Evolutionary conservation across 1,140 invertebrate species (phyloP).

Genomic region (Sycobia sp.): DNA sequence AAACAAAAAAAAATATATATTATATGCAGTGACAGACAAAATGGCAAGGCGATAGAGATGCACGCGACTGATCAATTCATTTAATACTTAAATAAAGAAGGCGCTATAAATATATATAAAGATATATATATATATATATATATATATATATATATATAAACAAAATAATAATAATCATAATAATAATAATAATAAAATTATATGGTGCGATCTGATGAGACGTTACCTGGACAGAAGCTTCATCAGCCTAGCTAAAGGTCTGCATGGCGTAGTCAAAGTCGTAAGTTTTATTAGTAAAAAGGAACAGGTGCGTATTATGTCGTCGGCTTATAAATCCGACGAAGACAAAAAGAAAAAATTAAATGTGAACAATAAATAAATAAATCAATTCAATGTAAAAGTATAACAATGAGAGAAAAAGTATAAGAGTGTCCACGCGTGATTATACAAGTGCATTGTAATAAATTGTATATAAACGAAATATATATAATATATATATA

Average conservation of each 20-base stretch:
- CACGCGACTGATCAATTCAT: slow-evolving; percentile 26
- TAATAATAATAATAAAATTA: too few relatives aligned
- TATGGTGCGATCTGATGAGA: slow-evolving; percentile 60
- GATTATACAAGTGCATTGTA: slow-evolving; percentile 32
- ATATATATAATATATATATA: too few relatives aligned
- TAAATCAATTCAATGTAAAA: slow-evolving; percentile 8
- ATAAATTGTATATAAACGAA: slow-evolving; percentile 19
- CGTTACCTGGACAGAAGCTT: slow-evolving; percentile 62
- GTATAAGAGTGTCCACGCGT: slow-evolving; percentile 44
- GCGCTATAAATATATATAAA: slow-evolving; percentile 22
- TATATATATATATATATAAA: too few relatives aligned
- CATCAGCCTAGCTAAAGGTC: slow-evolving; percentile 64
- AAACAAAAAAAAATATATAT: slow-evolving; percentile 8
- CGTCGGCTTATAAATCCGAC: slow-evolving; percentile 51
- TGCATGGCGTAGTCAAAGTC: slow-evolving; percentile 63
- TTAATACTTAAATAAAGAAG: slow-evolving; percentile 23
- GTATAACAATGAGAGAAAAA: slow-evolving; percentile 32
- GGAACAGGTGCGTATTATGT: slow-evolving; percentile 54
- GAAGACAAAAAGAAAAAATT: slow-evolving; percentile 44
- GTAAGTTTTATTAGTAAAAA: slow-evolving; percentile 60
- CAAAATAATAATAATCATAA: too few relatives aligned
- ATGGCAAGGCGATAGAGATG: slow-evolving; percentile 23
- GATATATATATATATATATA: too few relatives aligned
- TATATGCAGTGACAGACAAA: slow-evolving; percentile 28
- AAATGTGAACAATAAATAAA: slow-evolving; percentile 39